phyloP scores from a whole-genome alignment of 2,113 vertebrate species.

The Alaudala cheleensis region DNA sequence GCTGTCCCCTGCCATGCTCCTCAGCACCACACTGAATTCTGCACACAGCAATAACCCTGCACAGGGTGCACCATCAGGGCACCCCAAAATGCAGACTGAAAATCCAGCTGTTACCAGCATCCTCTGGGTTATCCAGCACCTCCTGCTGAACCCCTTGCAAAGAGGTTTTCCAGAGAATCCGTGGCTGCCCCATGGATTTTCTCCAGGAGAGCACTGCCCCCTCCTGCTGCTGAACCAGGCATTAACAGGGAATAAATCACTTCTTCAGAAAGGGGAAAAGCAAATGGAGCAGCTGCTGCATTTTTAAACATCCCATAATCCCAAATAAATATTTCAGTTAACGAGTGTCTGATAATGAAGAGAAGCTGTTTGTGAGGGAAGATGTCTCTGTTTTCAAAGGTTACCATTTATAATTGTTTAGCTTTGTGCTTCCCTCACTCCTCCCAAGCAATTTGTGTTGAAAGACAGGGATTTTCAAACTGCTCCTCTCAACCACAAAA shows the following conservation, averaged over 20 bases:
- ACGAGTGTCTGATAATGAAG: background rate
- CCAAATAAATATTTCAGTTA: slow-evolving; percentile 7
- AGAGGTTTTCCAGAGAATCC: background rate
- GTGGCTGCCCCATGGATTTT: too few relatives aligned
- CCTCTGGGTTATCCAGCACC: too few relatives aligned
- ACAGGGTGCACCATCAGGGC: accelerated
- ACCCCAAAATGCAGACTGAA: background rate
- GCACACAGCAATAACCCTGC: background rate
- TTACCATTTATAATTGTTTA: background rate
- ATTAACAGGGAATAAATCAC: background rate
- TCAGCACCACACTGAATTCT: background rate
- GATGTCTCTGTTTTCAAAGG: background rate
- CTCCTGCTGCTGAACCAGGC: background rate
- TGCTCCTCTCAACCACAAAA: background rate
- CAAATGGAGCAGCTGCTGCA: background rate
- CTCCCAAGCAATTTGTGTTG: background rate
- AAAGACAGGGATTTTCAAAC: background rate
- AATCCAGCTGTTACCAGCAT: background rate
- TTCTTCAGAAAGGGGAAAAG: background rate
- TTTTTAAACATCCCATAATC: background rate
- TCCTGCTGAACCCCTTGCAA: background rate
- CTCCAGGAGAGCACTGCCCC: background rate
- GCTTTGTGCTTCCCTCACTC: background rate
- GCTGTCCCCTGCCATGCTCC: background rate
- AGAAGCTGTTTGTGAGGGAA: background rate